A percentile compares a stretch with the other conserved stretches of the same genome.
Conservation (phyloP, 2,888 invertebrate genomes). For the Prosopocoilus inquinatus region DNA sequence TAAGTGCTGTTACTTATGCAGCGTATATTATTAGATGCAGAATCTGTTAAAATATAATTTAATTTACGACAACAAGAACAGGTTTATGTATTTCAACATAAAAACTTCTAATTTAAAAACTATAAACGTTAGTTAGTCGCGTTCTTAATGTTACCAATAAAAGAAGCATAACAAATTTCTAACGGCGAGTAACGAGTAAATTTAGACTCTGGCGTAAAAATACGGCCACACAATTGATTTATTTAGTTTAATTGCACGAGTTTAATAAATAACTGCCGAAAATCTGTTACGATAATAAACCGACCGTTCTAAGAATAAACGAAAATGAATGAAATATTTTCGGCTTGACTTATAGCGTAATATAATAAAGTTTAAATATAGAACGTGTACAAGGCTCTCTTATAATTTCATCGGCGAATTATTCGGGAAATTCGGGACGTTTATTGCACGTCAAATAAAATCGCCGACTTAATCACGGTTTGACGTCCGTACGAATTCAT, state of each 20-base stretch:
- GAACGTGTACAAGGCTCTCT: not conserved
- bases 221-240: too few relatives aligned
- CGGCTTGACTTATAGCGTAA: slow-evolving; percentile 2
- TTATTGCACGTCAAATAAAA: too few relatives aligned
- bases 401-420: too few relatives aligned
- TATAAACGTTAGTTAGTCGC: slow-evolving; percentile 16
- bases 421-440: too few relatives aligned
- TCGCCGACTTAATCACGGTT: too few relatives aligned
- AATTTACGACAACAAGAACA: not conserved
- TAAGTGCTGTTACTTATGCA: not conserved
- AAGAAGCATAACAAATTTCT: slow-evolving; percentile 11
- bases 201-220: too few relatives aligned
- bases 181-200: not conserved
- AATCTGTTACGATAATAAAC: too few relatives aligned
- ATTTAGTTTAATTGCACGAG: too few relatives aligned
- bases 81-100: slow-evolving; percentile 19
- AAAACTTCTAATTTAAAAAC: slow-evolving; percentile 27
- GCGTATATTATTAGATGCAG: slow-evolving; percentile 1
- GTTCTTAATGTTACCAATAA: slow-evolving; percentile 22
- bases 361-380: slow-evolving; percentile 1
- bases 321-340: slow-evolving; percentile 3
- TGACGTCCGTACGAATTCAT: too few relatives aligned
- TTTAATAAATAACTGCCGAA: too few relatives aligned
- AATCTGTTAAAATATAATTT: too few relatives aligned
- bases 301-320: not conserved